Conservation (phyloP, 2,797 vertebrate genomes). For the Salarias fasciatus region DNA sequence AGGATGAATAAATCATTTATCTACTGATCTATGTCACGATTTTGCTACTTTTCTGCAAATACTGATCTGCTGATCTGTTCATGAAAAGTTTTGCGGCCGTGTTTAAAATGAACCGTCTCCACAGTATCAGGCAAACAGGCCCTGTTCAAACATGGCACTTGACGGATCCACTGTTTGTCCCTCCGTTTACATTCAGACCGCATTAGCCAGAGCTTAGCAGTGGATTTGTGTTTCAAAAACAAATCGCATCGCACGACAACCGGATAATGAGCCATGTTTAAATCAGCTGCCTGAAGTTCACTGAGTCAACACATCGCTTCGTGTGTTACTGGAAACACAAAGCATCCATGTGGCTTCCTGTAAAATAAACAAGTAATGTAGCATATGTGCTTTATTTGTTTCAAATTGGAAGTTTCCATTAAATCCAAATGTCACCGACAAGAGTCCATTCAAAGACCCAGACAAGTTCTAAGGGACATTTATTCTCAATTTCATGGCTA, state of each 20-base stretch:
- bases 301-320: constrained; percentile 36
- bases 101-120: background rate
- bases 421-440: constrained; percentile 31
- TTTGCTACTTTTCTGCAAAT: background rate
- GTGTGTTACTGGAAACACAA: constrained; percentile 53
- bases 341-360: constrained; percentile 53
- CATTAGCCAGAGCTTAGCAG: constrained; percentile 23
- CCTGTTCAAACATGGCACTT: constrained; percentile 27
- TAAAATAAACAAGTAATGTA: constrained; percentile 58
- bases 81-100: background rate
- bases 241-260: constrained; percentile 51
- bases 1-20: background rate
- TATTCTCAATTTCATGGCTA: constrained; percentile 25
- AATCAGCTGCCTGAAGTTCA: constrained; percentile 41
- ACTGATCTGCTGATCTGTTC: constrained; percentile 16
- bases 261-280: constrained; percentile 38
- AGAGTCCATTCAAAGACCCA: constrained; percentile 20
- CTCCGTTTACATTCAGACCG: constrained; percentile 19
- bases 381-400: constrained; percentile 47
- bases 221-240: constrained; percentile 38
- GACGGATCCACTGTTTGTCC: constrained; percentile 19
- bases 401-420: constrained; percentile 36
- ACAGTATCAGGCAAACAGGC: constrained; percentile 27
- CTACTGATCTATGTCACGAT: constrained; percentile 1
- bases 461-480: constrained; percentile 19